A percentile compares a stretch with the other conserved stretches of the same genome.
phyloP scores from a whole-genome alignment of 2,113 vertebrate genomes.

The Aegithalos caudatus region DNA sequence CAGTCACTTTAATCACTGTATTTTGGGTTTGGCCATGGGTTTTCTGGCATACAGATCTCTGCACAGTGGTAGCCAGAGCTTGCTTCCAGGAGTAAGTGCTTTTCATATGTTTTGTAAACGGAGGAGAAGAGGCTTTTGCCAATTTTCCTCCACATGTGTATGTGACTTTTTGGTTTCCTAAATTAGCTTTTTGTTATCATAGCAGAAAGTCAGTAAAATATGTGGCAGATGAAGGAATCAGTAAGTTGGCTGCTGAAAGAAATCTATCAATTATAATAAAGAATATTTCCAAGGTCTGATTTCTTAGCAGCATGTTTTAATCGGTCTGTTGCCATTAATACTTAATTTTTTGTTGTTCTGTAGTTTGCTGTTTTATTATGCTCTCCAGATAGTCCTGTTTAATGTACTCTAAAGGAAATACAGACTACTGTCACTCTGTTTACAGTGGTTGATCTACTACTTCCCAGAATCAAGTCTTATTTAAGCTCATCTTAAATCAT shows the following conservation, averaged over 20 bases:
- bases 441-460: neutral
- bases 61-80: conserved; percentile 38
- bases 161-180: neutral
- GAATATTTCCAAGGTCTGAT: neutral
- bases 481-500: neutral
- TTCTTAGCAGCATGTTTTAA: neutral
- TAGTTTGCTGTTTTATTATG: neutral
- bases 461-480: neutral
- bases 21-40: neutral
- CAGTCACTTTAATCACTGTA: neutral
- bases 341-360: neutral
- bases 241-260: neutral
- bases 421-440: neutral
- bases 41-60: neutral
- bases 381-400: neutral
- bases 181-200: neutral
- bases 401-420: neutral
- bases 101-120: neutral
- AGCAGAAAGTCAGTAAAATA: neutral
- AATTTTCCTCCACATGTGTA: neutral
- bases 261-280: neutral
- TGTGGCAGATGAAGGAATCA: neutral
- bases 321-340: neutral
- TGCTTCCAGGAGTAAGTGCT: conserved; percentile 35
- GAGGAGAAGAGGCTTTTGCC: neutral